Evolutionary conservation across 2,797 vertebrate species (phyloP).

Genomic region (Dryobates pubescens): DNA sequence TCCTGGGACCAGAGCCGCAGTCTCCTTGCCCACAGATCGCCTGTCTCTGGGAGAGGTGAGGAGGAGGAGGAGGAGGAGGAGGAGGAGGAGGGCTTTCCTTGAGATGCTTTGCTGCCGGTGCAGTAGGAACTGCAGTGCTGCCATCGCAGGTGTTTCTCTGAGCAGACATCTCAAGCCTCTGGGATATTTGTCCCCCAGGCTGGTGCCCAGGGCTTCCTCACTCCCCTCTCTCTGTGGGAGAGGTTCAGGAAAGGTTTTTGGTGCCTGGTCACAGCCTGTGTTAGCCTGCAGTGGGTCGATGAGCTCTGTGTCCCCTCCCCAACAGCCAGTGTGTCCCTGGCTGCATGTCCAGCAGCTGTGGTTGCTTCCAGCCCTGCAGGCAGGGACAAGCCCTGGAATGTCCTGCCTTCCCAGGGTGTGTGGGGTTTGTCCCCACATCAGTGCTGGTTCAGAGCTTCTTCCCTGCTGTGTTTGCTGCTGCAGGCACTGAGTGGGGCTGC

Average conservation of each 20-base stretch:
- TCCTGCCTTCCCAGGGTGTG: accelerated
- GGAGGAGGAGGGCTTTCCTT: background rate
- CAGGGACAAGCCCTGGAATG: background rate
- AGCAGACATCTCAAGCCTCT: background rate
- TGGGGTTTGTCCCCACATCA: background rate
- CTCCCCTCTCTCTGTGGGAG: accelerated
- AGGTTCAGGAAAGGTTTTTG: accelerated
- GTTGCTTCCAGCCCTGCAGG: background rate
- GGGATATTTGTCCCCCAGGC: background rate
- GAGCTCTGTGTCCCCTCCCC: background rate
- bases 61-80: background rate
- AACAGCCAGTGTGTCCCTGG: accelerated
- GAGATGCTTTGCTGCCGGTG: background rate
- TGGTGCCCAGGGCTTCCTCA: background rate
- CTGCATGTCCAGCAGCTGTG: accelerated
- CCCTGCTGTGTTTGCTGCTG: background rate
- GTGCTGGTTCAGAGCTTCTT: background rate
- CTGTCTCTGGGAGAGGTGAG: background rate
- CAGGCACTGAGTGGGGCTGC: background rate
- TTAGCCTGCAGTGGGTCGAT: accelerated
- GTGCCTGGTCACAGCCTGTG: accelerated
- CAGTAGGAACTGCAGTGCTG: background rate
- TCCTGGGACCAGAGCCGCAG: accelerated
- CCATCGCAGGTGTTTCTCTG: background rate
- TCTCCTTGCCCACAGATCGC: background rate